Percentiles rank a stretch among this genome's conserved stretches.
Conservation (phyloP, 2,888 invertebrate genomes). For the Andrena minutula region DNA sequence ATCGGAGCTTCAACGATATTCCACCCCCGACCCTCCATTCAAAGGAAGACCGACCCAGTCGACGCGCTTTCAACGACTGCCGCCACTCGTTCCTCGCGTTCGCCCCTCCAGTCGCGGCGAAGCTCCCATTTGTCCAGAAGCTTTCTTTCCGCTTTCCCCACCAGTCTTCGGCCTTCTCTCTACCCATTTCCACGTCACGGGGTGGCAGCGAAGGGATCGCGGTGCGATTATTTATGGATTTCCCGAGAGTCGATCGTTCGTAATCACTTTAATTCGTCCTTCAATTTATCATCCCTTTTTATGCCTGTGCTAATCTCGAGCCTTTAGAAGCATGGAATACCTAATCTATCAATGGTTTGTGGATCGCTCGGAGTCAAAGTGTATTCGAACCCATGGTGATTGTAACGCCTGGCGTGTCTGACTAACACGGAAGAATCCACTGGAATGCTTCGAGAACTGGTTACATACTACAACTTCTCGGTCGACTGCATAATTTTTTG, state of each 20-base stretch:
- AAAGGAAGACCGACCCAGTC: conserved; percentile 68
- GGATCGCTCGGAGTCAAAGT: background rate
- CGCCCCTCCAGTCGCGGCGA: conserved; percentile 38
- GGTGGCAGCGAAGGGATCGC: conserved; percentile 26
- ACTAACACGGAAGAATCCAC: conserved; percentile 28
- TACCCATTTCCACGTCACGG: conserved; percentile 31
- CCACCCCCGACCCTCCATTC: conserved; percentile 29
- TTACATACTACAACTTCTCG: background rate
- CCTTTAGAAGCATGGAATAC: background rate
- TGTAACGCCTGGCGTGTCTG: background rate
- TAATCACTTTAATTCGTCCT: background rate
- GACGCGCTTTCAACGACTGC: conserved; percentile 77
- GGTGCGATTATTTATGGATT: background rate
- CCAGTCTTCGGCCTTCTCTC: conserved; percentile 42
- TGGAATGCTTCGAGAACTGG: background rate
- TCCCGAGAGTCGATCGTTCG: background rate
- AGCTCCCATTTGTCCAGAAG: conserved; percentile 60
- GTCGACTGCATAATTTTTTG: background rate
- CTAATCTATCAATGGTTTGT: background rate
- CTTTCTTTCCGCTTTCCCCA: conserved; percentile 61
- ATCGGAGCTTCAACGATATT: background rate
- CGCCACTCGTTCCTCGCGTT: conserved; percentile 49
- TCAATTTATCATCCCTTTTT: background rate
- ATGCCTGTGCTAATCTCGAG: too few relatives aligned
- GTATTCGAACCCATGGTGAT: background rate